A percentile compares a stretch with the other conserved stretches of the same genome.
Conservation (phyloP, 2,113 vertebrate genomes). For the Herpetotheres cachinnans region DNA sequence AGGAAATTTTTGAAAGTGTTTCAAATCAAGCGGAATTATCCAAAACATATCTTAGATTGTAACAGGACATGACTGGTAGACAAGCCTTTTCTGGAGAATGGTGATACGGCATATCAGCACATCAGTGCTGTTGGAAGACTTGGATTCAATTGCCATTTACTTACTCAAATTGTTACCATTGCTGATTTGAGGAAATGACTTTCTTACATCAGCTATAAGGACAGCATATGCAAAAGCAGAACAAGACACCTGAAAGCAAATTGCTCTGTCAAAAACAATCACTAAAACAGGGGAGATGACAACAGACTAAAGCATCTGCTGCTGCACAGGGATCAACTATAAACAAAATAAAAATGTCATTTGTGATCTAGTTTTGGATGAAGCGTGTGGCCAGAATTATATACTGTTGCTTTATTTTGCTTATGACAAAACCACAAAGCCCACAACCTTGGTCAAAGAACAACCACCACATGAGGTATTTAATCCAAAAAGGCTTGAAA, state of each 20-base stretch:
- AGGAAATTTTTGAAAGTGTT: not conserved
- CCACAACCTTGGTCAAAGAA: not conserved
- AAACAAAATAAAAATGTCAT: not conserved
- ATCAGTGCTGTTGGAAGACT: not conserved
- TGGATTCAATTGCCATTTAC: conserved; percentile 15
- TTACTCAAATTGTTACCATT: not conserved
- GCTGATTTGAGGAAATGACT: not conserved
- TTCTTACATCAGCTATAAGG: conserved; percentile 6
- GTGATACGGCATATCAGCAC: not conserved
- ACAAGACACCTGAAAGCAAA: conserved; percentile 44
- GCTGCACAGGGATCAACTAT: not conserved
- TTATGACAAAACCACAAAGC: not conserved
- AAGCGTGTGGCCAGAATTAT: not conserved
- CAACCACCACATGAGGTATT: not conserved
- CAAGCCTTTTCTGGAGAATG: not conserved
- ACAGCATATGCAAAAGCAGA: not conserved
- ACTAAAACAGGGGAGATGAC: conserved; percentile 12
- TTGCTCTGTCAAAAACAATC: conserved; percentile 32
- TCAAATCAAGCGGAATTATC: conserved; percentile 10
- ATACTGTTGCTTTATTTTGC: not conserved
- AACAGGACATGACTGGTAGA: not conserved
- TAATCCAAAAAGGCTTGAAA: not conserved
- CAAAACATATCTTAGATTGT: not conserved
- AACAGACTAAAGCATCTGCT: conserved; percentile 29
- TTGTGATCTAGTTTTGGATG: not conserved